Percentiles rank a stretch among this genome's conserved stretches.
Evolutionary conservation across 2,113 vertebrate genomes (phyloP).

Genomic region (Phylloscopus trochilus): DNA sequence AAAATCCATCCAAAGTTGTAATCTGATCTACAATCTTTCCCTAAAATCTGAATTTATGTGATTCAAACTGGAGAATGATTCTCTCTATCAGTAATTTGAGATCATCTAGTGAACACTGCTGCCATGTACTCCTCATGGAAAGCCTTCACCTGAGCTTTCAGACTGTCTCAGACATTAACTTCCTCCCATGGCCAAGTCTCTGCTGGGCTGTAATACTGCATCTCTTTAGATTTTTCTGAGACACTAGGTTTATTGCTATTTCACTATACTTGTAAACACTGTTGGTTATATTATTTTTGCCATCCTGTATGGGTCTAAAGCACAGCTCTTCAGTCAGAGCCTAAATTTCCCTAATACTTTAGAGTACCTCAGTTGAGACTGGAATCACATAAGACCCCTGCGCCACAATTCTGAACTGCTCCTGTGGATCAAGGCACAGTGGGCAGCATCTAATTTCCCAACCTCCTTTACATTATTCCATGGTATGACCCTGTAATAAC

Average conservation of each 20-base stretch:
- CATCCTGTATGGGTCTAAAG: background rate
- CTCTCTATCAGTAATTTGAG: background rate
- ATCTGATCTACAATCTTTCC: background rate
- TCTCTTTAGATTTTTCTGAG: background rate
- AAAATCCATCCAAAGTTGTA: background rate
- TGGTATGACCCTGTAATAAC: background rate
- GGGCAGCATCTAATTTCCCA: background rate
- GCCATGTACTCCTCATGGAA: background rate
- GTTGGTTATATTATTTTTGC: background rate
- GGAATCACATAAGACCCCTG: background rate
- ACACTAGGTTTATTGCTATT: background rate
- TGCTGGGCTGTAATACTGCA: background rate
- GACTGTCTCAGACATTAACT: background rate
- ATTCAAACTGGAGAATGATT: background rate
- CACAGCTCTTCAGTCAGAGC: background rate
- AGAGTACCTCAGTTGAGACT: background rate
- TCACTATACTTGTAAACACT: background rate
- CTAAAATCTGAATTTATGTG: background rate
- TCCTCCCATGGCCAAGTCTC: background rate
- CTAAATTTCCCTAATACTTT: background rate
- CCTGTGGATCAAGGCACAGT: background rate
- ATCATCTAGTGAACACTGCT: rapidly evolving
- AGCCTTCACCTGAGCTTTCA: background rate
- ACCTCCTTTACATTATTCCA: background rate
- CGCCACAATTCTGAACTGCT: background rate